Base-by-base conservation (phyloP, 2,797 vertebrate genomes). In the Sebastes diaconus region DNA sequence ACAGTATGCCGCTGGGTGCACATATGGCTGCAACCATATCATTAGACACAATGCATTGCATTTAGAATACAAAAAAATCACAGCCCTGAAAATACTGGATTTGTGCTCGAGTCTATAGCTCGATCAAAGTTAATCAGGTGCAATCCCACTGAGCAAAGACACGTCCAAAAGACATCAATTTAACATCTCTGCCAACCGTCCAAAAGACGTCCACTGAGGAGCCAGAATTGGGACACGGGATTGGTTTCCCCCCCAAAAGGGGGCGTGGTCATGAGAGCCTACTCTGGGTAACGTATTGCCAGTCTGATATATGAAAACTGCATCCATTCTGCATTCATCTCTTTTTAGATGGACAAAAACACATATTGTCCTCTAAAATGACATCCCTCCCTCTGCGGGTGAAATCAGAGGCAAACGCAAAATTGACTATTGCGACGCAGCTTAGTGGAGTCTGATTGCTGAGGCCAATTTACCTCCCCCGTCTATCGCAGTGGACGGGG, bases 361-460 rank as follows among this genome's bases (percentile, higher is more conserved):
- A 59, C 55, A 65, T 59, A 73, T 74, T 27, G 50, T 76, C 32
- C 20, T 77, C 27, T 30, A 9, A 72, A 73, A 82, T 84, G 2
- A 75, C 46, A 71, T 42, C 6, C 54, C 55, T 58, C 65, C 25
- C 73, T 71, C 52, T 66, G 83, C 54, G 60, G 52, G 66, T 78
- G 55, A 84, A 80, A 67, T 83, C 78, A 1, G 64, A 68, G 72
- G 70, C 70, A 86, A 84, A 80, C 5, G 16, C 68, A 57, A 67
- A 84, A 85, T 85, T 27, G 39, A 73, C 81, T 70, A 12, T n/a
- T 79, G 39, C 54, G 14, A 6, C n/a, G 29, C 29, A 58, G 74
- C 68, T 59, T 86, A 86, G 90, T 87, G 77, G 84, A 84, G 60
- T 13, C 79, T 85, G 89, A 89, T 88, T 79, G 77, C 87, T 22